A percentile compares a stretch with the other conserved stretches of the same genome.
These are phyloP conservation scores for Rhinopithecus roxellana DNA, from an alignment of 2,113 vertebrate species.

Conservation along the genomic window DNA sequence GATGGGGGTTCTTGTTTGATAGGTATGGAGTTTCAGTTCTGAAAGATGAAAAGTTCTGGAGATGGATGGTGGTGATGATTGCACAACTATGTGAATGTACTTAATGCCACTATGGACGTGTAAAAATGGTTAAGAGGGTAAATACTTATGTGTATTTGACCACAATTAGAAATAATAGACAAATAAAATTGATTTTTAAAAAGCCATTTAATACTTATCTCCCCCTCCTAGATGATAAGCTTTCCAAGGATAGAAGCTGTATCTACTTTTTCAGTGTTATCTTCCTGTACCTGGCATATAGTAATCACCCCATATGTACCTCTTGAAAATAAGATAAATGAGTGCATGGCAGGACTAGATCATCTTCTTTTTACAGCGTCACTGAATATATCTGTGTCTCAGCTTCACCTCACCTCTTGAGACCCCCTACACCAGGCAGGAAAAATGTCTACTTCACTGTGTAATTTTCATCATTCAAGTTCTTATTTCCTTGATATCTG, in stretches of 20 bases:
- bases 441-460: not conserved
- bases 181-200: not conserved
- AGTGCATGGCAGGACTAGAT: not conserved
- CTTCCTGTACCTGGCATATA: not conserved
- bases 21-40: not conserved
- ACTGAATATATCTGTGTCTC: not conserved
- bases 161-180: not conserved
- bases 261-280: not conserved
- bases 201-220: not conserved
- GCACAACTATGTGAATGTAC: not conserved
- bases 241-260: not conserved
- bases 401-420: not conserved
- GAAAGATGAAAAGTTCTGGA: not conserved
- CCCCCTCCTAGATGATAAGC: not conserved
- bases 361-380: not conserved
- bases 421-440: rapidly evolving
- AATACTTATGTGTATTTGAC: not conserved
- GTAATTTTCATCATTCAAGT: not conserved
- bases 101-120: not conserved
- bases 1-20: not conserved
- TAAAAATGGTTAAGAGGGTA: not conserved
- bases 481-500: not conserved
- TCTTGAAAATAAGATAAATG: not conserved
- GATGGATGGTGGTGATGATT: no score
- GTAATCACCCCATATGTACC: not conserved